Base-by-base conservation (phyloP, 2,113 vertebrate species). In the Oryzias melastigma region DNA sequence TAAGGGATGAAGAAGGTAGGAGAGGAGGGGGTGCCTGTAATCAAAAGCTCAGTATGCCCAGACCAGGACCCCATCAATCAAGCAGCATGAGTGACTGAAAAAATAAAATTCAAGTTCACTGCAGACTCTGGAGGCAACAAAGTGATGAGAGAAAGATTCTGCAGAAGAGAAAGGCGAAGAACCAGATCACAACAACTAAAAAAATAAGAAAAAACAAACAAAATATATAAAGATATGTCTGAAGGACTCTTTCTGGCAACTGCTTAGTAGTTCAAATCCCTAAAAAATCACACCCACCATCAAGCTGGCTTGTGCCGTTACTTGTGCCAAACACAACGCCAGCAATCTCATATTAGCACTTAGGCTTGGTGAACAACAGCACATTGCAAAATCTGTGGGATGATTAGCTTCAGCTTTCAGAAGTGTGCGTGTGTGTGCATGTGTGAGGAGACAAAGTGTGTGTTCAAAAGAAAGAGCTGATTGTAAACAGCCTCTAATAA, bases 1-100 rank as follows among this genome's bases (percentile, higher is more conserved):
- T 55, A 52, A 69, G 40, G 57, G 82, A 65, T 79, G 68, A 15
- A 14, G 58, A 78, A 69, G 74, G 61, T 61, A 90, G 90, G 90
- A 78, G 67, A 70, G 61, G 58, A 90, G 90, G 91, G 90, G 89
- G 62, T 82, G 90, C 73, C 82, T 72, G 86, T 90, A 89, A 92
- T 91, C 87, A 92, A 90, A 87, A 81, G 62, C 83, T 78, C 81
- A 93, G 85, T 88, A 78, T 66, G 75, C 77, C 60, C 85, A 62
- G 87, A 90, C 90, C 92, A 93, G 87, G 85, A 91, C 88, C 91
- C 91, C 87, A 93, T 90, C 94, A 94, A 90, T 94, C 94, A 94
- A 77, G 63, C 62, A 20, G 67, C 63, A 43, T 84, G 80, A 14
- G 82, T 78, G 83, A 81, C 52, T 75, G 77, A 74, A 83, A 71